phyloP scores from a whole-genome alignment of 2,797 vertebrate species.

The Epinephelus awoara region DNA sequence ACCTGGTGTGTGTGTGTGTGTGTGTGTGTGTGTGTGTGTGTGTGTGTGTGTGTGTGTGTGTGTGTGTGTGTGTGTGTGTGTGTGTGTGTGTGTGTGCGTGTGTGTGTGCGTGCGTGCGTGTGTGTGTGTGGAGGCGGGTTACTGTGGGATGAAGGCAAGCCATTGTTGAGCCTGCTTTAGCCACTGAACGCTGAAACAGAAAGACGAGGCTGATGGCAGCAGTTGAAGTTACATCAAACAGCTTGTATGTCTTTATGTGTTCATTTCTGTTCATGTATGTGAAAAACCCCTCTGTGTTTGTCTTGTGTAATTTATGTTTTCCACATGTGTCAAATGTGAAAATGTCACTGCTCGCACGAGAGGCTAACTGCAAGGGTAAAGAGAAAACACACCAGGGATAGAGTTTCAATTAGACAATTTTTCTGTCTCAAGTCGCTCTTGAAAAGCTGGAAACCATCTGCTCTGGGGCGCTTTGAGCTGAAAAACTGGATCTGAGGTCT shows the following conservation, averaged over 20 bases:
- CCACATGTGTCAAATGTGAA: slow-evolving; percentile 31
- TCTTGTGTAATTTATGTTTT: slow-evolving; percentile 49
- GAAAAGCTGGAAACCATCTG: slow-evolving; percentile 52
- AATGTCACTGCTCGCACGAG: slow-evolving; percentile 21
- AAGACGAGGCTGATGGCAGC: slow-evolving; percentile 52
- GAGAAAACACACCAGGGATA: slow-evolving; percentile 47
- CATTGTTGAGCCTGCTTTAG: slow-evolving; percentile 70
- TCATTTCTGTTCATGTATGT: slow-evolving; percentile 13
- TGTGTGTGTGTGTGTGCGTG: slow-evolving; percentile 18
- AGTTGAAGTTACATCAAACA: slow-evolving; percentile 63
- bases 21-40: slow-evolving; percentile 21
- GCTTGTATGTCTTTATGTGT: slow-evolving; percentile 10
- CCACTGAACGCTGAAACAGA: slow-evolving; percentile 55
- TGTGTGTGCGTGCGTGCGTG: slow-evolving; percentile 21
- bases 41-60: slow-evolving; percentile 21
- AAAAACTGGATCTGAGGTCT: slow-evolving; percentile 24
- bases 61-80: slow-evolving; percentile 7
- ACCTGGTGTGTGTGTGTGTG: slow-evolving; percentile 32
- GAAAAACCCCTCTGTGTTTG: slow-evolving; percentile 31
- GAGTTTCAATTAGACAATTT: slow-evolving; percentile 54
- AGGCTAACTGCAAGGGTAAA: slow-evolving; percentile 24
- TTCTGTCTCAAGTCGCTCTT: slow-evolving; percentile 26
- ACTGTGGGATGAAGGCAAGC: slow-evolving; percentile 69
- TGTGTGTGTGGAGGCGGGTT: slow-evolving; percentile 36
- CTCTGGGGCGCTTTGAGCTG: slow-evolving; percentile 9